Evolutionary conservation across 2,113 vertebrate genomes (phyloP).

Genomic region (Charina bottae): DNA sequence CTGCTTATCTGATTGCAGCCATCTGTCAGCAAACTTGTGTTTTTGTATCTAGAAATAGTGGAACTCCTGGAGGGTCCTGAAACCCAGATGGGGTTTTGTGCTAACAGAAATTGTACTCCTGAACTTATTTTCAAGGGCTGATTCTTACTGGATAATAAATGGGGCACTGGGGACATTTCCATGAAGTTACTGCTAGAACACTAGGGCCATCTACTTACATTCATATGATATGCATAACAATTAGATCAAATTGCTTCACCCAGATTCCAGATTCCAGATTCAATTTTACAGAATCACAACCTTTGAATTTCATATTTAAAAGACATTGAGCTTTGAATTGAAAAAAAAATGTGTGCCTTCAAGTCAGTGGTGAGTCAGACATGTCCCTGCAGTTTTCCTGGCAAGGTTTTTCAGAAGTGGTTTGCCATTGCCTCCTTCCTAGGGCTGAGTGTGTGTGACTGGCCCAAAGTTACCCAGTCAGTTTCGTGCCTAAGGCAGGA

Average conservation of each 20-base stretch:
- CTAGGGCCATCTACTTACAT: background rate
- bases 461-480: background rate
- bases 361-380: background rate
- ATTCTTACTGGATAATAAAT: background rate
- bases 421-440: background rate
- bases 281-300: background rate
- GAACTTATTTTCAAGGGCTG: background rate
- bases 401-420: background rate
- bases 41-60: background rate
- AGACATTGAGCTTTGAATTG: background rate
- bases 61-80: background rate
- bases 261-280: background rate
- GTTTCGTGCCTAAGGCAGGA: background rate
- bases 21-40: background rate
- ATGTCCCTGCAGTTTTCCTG: background rate
- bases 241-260: background rate
- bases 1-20: background rate
- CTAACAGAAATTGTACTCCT: background rate
- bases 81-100: background rate
- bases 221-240: background rate
- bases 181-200: background rate
- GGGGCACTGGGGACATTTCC: background rate
- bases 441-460: background rate
- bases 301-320: conserved; percentile 11
- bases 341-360: background rate